phyloP scores from a whole-genome alignment of 2,888 invertebrate species.

The Anthrax anthrax region DNA sequence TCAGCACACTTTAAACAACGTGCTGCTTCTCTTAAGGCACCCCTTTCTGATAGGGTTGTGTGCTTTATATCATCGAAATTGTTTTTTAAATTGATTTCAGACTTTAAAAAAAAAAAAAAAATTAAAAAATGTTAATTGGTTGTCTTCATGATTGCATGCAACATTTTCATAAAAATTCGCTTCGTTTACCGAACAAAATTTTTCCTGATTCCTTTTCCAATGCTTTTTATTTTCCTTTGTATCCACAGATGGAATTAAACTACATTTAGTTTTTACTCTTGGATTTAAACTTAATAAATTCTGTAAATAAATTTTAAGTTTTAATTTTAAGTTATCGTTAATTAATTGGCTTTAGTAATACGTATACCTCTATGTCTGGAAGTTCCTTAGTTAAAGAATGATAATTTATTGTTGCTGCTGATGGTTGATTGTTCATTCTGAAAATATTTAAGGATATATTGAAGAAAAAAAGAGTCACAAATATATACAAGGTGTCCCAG shows the following conservation, averaged over 20 bases:
- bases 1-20: conserved; percentile 87
- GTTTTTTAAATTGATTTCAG: conserved; percentile 55
- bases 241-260: conserved; percentile 63
- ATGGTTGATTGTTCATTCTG: too few relatives aligned
- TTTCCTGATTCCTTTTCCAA: conserved; percentile 88
- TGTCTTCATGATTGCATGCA: too few relatives aligned
- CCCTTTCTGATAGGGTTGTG: conserved; percentile 91
- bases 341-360: too few relatives aligned
- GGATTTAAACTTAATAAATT: conserved; percentile 79
- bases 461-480: too few relatives aligned
- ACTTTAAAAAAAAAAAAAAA: conserved; percentile 29
- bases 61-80: conserved; percentile 97
- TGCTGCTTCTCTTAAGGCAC: conserved; percentile 77
- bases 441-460: too few relatives aligned
- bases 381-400: too few relatives aligned
- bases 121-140: too few relatives aligned
- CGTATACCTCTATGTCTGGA: too few relatives aligned
- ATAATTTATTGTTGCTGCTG: too few relatives aligned
- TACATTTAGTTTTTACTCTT: conserved; percentile 57
- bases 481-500: too few relatives aligned
- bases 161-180: not conserved
- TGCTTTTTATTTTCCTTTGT: conserved; percentile 82
- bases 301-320: conserved; percentile 42
- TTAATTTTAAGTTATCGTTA: too few relatives aligned
- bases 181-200: conserved; percentile 56